A percentile compares a stretch with the other conserved stretches of the same genome.
Conservation (phyloP, 1,140 invertebrate genomes). For the Aphelinus atriplicis region DNA sequence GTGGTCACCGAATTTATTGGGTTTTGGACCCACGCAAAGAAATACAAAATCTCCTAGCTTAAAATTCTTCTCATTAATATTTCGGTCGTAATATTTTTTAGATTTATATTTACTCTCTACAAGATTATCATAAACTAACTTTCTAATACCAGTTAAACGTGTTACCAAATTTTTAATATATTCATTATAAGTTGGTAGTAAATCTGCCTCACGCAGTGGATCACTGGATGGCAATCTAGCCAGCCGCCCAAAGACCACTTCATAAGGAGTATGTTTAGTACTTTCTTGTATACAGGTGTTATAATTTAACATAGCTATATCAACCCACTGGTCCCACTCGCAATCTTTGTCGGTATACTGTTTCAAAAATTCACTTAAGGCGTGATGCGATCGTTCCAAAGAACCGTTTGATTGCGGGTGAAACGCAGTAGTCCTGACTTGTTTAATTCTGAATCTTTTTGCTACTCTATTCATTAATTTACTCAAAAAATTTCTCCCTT, state of each 20-base stretch:
- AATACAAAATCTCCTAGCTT: slow-evolving; percentile 11
- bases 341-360: background rate
- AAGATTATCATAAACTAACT: background rate
- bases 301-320: background rate
- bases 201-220: background rate
- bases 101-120: background rate
- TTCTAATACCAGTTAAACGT: background rate
- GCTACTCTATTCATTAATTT: slow-evolving; percentile 20
- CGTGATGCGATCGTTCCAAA: slow-evolving; percentile 55
- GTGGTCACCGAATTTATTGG: background rate
- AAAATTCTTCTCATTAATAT: background rate
- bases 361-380: slow-evolving; percentile 45
- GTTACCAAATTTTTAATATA: background rate
- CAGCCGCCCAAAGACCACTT: background rate
- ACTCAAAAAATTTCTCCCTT: slow-evolving; percentile 30
- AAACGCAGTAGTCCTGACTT: slow-evolving; percentile 23
- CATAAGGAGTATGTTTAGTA: background rate
- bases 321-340: slow-evolving; percentile 8
- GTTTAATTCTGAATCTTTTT: slow-evolving; percentile 22
- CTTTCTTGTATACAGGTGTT: slow-evolving; percentile 3
- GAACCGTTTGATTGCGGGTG: slow-evolving; percentile 51
- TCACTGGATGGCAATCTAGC: background rate
- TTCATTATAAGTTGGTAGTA: slow-evolving; percentile 2
- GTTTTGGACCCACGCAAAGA: slow-evolving; percentile 2
- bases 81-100: background rate